phyloP scores from a whole-genome alignment of 2,888 invertebrate genomes.

The Ophion slaviceki region DNA sequence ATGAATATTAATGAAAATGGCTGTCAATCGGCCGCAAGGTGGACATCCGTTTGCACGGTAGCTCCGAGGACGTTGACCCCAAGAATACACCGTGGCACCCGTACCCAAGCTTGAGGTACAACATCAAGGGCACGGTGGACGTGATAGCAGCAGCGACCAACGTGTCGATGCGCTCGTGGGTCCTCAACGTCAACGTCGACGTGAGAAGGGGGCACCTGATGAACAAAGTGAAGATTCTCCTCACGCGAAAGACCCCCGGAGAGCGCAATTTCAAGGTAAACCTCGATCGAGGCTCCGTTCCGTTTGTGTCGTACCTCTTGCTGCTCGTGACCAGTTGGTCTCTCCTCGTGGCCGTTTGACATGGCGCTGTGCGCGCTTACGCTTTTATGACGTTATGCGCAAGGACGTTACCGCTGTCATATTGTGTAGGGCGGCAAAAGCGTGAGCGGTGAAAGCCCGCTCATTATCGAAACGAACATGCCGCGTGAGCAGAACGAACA shows the following conservation, averaged over 20 bases:
- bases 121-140: conserved; percentile 75
- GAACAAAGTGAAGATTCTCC: conserved; percentile 75
- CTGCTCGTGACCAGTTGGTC: too few species aligned
- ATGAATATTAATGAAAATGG: background rate
- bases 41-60: conserved; percentile 74
- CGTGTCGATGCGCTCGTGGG: conserved; percentile 76
- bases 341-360: too few species aligned
- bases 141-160: conserved; percentile 74
- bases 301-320: background rate
- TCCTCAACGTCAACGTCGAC: conserved; percentile 76
- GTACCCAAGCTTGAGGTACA: conserved; percentile 60
- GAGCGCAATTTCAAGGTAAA: conserved; percentile 78
- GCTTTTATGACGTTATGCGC: too few species aligned
- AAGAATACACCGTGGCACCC: conserved; percentile 60
- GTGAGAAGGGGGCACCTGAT: conserved; percentile 75
- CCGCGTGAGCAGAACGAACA: too few species aligned
- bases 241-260: conserved; percentile 77
- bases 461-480: too few species aligned
- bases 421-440: too few species aligned
- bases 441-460: too few species aligned
- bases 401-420: too few species aligned
- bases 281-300: background rate
- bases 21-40: conserved; percentile 63
- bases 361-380: too few species aligned
- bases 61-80: conserved; percentile 70